phyloP scores from a whole-genome alignment of 2,113 vertebrate species.

The Catharus bicknelli region DNA sequence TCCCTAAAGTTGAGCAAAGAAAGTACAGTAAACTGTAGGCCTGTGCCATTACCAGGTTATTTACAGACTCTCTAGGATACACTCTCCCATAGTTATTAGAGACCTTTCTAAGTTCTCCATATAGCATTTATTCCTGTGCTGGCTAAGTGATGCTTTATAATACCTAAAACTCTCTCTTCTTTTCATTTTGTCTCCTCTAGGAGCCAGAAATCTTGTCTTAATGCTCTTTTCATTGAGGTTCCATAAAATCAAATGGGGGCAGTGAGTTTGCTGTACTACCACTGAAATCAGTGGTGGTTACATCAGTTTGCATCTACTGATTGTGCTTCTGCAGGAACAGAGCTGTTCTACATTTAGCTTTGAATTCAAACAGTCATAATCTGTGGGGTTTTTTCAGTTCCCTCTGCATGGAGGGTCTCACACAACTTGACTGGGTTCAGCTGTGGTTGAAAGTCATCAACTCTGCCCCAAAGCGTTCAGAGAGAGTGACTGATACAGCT shows the following conservation, averaged over 20 bases:
- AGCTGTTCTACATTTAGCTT: neutral
- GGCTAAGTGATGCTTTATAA: neutral
- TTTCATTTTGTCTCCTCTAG: neutral
- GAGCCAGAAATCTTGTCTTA: neutral
- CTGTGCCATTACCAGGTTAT: neutral
- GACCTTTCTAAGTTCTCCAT: neutral
- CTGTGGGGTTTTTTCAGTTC: rapidly evolving
- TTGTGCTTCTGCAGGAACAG: neutral
- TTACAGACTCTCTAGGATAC: neutral
- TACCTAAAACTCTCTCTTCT: neutral
- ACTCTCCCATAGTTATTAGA: neutral
- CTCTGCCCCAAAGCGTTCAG: neutral
- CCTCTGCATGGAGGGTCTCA: neutral
- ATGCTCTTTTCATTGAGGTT: neutral
- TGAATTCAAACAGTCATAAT: neutral
- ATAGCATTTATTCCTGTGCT: neutral
- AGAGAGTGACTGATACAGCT: rapidly evolving
- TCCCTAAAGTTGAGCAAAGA: neutral
- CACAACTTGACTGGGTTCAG: neutral
- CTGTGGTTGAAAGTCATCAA: neutral
- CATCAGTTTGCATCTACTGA: neutral
- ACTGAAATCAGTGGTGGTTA: neutral
- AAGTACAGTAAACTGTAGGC: neutral
- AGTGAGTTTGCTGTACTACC: neutral
- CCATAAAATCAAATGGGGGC: neutral